Evolutionary conservation across 2,888 invertebrate species (phyloP), one percentile per base, ranked within the genome.

Genomic region (Lycocerus yunnanus): DNA sequence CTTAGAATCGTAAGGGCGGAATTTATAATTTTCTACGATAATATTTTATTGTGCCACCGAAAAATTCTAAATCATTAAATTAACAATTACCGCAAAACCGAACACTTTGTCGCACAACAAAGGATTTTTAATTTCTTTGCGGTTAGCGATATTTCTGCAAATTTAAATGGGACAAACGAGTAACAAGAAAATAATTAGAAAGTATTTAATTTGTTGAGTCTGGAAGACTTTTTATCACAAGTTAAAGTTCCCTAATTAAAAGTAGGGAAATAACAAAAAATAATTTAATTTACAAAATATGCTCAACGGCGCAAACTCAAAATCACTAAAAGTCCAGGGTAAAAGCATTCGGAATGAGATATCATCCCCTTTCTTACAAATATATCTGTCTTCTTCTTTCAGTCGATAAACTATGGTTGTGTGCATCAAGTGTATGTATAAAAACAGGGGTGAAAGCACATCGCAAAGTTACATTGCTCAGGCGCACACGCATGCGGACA

Each of bases 321-420:
- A 20, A 15, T 18, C 61, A 72, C 58, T 9, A 69, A 68, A 65
- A 68, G 58, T 73, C 79, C 69, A 65, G 68, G 70, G 69, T 68
- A 77, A 79, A 79, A 77, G 68, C 65, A 78, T 67, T 75, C 66
- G 63, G 79, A 77, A 80, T 78, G 77, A 73, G 72, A 74, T 80
- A 79, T 78, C 77, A 69, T 78, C 77, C 78, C 76, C 72, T 78
- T 80, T 78, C 77, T 71, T 73, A 72, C 75, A 75, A 68, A 58
- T 70, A 65, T 69, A 15, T 65, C 68, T 68, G 65, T 78, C 78
- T 68, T 74, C 67, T 70, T 80, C 78, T 77, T 75, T 68, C 79
- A 80, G 81, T 80, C 80, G 81, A 81, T 81, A 81, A 79, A 78
- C 79, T 78, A 79, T 78, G 75, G 76, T 77, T 75, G 78, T 79